These are phyloP conservation scores for Acanthaster planci DNA, from an alignment of 35 echinoderm and acorn worm species.

Conservation along the genomic window DNA sequence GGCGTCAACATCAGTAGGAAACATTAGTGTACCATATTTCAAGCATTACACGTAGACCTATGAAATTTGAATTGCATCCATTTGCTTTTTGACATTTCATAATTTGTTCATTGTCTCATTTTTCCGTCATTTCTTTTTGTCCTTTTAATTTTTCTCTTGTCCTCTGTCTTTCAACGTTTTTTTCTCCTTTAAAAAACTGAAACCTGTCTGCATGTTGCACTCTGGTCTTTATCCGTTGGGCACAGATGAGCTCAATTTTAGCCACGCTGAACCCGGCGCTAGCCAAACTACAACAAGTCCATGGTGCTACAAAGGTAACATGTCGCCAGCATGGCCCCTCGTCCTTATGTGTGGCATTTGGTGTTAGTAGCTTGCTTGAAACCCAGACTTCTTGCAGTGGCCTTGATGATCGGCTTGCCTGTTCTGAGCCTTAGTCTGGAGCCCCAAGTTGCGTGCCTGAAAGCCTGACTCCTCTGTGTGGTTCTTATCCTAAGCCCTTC, in stretches of 20 bases:
- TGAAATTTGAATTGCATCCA: too few species aligned
- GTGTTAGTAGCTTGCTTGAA: too few species aligned
- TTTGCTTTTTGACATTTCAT: not conserved
- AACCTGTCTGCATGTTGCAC: not conserved
- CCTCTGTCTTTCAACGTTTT: not conserved
- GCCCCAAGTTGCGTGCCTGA: too few species aligned
- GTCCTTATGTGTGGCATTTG: not conserved
- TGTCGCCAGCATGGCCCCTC: not conserved
- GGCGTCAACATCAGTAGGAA: too few species aligned
- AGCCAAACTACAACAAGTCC: conserved; percentile 92
- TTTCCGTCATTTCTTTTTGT: not conserved
- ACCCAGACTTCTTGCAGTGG: too few species aligned
- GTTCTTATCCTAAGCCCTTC: too few species aligned
- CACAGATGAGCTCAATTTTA: conserved; percentile 92
- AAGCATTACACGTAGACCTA: too few species aligned
- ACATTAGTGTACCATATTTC: too few species aligned
- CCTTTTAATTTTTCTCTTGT: not conserved
- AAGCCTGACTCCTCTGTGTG: too few species aligned
- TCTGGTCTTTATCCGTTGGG: not conserved
- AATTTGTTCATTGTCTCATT: not conserved
- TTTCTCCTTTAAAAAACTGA: too few species aligned
- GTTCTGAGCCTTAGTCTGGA: too few species aligned
- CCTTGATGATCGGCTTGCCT: too few species aligned
- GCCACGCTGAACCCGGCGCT: conserved; percentile 96
- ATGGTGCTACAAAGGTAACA: conserved; percentile 83